Base-by-base conservation (phyloP, 1,140 invertebrate genomes). In the Tribolium madens region DNA sequence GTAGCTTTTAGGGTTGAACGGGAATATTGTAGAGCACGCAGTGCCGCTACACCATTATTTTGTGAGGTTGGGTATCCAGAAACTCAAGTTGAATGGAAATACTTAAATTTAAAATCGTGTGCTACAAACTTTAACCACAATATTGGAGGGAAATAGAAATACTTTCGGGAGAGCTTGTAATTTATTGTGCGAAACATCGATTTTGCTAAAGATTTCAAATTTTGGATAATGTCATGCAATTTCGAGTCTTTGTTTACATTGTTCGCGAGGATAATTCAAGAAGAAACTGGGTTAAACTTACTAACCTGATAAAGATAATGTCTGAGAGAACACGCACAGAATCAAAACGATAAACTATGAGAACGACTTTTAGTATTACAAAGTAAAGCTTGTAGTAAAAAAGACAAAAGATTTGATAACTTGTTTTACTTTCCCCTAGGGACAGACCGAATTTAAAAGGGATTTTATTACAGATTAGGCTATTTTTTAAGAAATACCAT, bases 381-480 rank as follows among this genome's bases (percentile, higher is more conserved):
- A 57, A 57, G 52, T 57, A 57, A 57, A 57, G 52, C 18, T 26
- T 14, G 18, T 57, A 57, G n/a, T 57, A 57, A 57, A 57, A 57
- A 57, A 26, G 52, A 57, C 52, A 26, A 57, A 57, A 57, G 15
- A 57, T 57, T 57, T 57, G 52, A 57, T 57, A 57, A 57, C 52
- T 57, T 57, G 15, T 18, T 57, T 57, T 57, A 57, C 6, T 57
- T 17, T 21, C 18, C 52, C n/a, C 52, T 1, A 4, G 52, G 18
- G 52, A 18, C n/a, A 17, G 17, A 9, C 48, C 48, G 52, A 57
- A 57, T 57, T 57, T 57, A 21, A 26, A 50, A 50, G 48, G 48
- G 15, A 50, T 50, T 50, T 17, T 14, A 50, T 50, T 50, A 50
- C 13, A 50, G 48, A 50, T 50, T 50, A 42, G 36, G n/a, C n/a